Evolutionary conservation across 2,888 invertebrate species (phyloP).

Genomic region (Lasioglossum oenotherae): DNA sequence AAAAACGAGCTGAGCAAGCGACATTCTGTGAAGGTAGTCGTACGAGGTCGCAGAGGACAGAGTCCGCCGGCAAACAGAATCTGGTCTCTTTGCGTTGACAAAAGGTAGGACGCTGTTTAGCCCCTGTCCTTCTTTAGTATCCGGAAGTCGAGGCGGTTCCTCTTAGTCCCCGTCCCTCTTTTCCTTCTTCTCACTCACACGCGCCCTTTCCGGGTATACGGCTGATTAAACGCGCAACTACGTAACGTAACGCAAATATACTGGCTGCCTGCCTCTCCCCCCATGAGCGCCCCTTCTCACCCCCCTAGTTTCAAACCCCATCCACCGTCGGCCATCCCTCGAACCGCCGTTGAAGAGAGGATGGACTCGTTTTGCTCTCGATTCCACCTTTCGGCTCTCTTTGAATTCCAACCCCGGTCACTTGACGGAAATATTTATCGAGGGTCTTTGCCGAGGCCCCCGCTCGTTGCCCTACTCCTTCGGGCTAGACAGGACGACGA

Average conservation of each 20-base stretch:
- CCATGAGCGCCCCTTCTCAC: neutral
- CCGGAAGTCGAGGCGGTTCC: constrained; percentile 57
- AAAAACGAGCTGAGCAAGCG: neutral
- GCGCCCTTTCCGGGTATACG: constrained; percentile 78
- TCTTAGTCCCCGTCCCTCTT: constrained; percentile 56
- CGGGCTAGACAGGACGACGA: constrained; percentile 72
- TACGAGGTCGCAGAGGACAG: constrained; percentile 27
- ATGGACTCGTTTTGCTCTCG: constrained; percentile 74
- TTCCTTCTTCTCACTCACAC: constrained; percentile 77
- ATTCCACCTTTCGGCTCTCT: constrained; percentile 82
- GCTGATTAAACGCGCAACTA: constrained; percentile 84
- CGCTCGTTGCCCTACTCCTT: constrained; percentile 67
- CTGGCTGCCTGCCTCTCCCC: constrained; percentile 69
- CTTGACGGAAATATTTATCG: constrained; percentile 84
- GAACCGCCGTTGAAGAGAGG: constrained; percentile 55
- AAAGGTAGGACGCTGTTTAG: constrained; percentile 67
- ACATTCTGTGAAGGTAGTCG: constrained; percentile 2
- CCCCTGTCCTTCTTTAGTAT: constrained; percentile 61
- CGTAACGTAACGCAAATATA: constrained; percentile 83
- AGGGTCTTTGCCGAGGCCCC: constrained; percentile 71
- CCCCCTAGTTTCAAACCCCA: constrained; percentile 39
- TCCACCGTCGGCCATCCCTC: constrained; percentile 52
- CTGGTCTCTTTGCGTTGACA: constrained; percentile 69
- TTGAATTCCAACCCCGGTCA: constrained; percentile 82
- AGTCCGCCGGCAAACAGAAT: constrained; percentile 71